Evolutionary conservation across 2,888 invertebrate species (phyloP).

Genomic region (Eupithecia abbreviata): DNA sequence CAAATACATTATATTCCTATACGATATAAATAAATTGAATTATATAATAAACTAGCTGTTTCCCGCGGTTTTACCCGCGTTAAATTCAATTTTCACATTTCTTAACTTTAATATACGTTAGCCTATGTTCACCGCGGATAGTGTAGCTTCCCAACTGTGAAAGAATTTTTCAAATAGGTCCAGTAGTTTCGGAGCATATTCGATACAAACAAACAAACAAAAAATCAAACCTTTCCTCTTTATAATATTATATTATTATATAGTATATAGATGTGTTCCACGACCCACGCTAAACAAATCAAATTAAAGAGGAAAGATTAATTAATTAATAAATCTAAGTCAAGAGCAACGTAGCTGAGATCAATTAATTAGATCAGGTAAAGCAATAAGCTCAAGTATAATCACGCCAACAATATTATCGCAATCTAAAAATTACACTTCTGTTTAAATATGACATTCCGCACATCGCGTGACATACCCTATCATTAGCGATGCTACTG

Average conservation of each 20-base stretch:
- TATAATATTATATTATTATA: too few relatives aligned
- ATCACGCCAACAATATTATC: background rate
- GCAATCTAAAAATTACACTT: background rate
- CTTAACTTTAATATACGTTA: too few relatives aligned
- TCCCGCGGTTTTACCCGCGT: too few relatives aligned
- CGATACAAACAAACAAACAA: too few relatives aligned
- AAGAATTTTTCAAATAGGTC: too few relatives aligned
- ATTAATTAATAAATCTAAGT: background rate
- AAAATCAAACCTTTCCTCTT: too few relatives aligned
- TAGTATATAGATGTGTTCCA: background rate
- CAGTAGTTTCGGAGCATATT: too few relatives aligned
- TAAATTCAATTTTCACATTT: too few relatives aligned
- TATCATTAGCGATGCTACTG: conserved; percentile 53
- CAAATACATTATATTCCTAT: background rate
- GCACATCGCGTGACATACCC: conserved; percentile 55
- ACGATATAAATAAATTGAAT: background rate
- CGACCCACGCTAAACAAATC: background rate
- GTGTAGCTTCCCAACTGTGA: too few relatives aligned
- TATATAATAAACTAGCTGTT: background rate
- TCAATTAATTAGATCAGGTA: background rate
- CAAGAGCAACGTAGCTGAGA: background rate
- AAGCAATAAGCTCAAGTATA: background rate
- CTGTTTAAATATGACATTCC: conserved; percentile 5
- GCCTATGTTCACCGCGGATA: too few relatives aligned
- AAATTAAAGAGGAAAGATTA: background rate